Evolutionary conservation across 2,888 invertebrate species (phyloP).

Genomic region (Drosophila kokeensis): DNA sequence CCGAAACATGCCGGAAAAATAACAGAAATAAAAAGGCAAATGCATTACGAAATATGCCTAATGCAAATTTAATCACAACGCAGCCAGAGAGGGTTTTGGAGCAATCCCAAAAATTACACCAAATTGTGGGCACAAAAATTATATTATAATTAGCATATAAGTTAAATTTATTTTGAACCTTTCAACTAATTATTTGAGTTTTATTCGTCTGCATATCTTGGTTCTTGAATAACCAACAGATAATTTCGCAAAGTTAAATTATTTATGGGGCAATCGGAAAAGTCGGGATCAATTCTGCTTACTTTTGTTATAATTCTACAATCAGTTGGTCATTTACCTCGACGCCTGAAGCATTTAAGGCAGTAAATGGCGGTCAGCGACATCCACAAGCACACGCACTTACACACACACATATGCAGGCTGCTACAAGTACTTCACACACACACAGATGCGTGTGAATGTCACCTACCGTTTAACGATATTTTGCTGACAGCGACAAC

Average conservation of each 20-base stretch:
- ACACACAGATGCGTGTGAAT: constrained; percentile 55
- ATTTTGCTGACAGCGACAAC: constrained; percentile 81
- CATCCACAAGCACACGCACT: constrained; percentile 8
- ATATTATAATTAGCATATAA: neutral
- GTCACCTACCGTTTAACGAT: constrained; percentile 79
- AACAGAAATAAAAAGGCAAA: constrained; percentile 37
- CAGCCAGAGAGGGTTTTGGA: too few species aligned
- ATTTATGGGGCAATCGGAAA: neutral
- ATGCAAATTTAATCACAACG: constrained; percentile 63
- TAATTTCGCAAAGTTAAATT: neutral
- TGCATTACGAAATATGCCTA: constrained; percentile 41
- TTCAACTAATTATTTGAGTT: too few species aligned
- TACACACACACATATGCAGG: neutral
- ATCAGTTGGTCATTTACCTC: constrained; percentile 35
- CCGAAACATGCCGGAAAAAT: constrained; percentile 42
- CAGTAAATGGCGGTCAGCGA: constrained; percentile 41
- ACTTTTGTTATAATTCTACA: constrained; percentile 9
- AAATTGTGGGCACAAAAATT: neutral
- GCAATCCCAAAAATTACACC: neutral
- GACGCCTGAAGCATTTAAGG: constrained; percentile 13
- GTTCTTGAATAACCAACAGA: too few species aligned
- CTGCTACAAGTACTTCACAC: constrained; percentile 2
- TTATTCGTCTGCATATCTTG: too few species aligned
- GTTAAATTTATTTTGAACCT: neutral
- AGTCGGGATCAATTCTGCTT: constrained; percentile 7